Base-by-base conservation (phyloP, 2,888 invertebrate genomes). In the Polydrusus cervinus region DNA sequence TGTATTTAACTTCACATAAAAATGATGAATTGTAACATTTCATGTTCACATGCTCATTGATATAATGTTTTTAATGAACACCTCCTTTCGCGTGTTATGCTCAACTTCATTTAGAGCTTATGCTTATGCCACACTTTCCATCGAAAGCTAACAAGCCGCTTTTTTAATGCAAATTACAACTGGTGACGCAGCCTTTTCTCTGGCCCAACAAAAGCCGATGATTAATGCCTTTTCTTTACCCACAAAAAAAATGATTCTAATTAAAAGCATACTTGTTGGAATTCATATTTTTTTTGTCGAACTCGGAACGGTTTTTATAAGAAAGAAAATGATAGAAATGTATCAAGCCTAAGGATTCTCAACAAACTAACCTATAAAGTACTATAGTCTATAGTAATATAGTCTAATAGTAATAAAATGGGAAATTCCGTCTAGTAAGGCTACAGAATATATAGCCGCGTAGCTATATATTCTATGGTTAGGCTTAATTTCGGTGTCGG, bases 81-180 rank as follows among this genome's bases (percentile, higher is more conserved):
- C 47, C 14, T 47, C 16, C 47, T 47, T 9, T 47, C 0, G n/a
- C 47, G 16, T 47, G 47, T 47, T 47, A 34, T 7, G 16, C 16
- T 1, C 1, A 47, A 47, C n/a, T 47, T 47, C 1, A 16, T 47
- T 47, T 47, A 47, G 5, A 16, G 47, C n/a, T 47, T 47, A 16
- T 47, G 47, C n/a, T 47, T 47, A 16, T 47, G 14, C 14, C 47
- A 16, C 8, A 47, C 6, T 47, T 47, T 9, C 47, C 8, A 16
- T 5, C 16, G 16, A 47, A 16, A 47, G 16, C 16, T 47, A 47
- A 14, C 47, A 14, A 47, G 16, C 16, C 2, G 47, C 47, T 16
- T 47, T 47, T 47, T 47, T 47, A 47, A 47, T 47, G 47, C 14
- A 47, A 47, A 47, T 47, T 47, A 47, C 34, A 47, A 47, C 14